Conservation (phyloP, 1,140 invertebrate genomes). For the Paracyclopina nana region DNA sequence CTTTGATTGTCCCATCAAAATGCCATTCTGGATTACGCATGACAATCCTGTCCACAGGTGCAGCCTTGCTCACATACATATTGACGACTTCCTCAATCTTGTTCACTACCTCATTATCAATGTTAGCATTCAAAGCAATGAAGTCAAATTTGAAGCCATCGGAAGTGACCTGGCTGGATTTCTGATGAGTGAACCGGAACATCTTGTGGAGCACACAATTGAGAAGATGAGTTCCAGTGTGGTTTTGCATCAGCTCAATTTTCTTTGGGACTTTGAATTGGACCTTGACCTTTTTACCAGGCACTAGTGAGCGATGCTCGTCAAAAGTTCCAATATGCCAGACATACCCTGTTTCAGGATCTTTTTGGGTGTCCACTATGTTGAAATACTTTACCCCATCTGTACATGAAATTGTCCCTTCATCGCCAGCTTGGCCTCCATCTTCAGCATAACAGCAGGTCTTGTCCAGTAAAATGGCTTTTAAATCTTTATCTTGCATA, state of each 20-base stretch:
- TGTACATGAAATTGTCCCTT: too few relatives aligned
- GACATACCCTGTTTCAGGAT: too few relatives aligned
- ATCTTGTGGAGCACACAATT: slow-evolving; percentile 45
- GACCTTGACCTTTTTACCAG: slow-evolving; percentile 33
- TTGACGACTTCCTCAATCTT: not conserved
- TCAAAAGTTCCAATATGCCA: too few relatives aligned
- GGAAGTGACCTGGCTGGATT: slow-evolving; percentile 35
- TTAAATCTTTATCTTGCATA: slow-evolving; percentile 19
- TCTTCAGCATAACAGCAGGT: slow-evolving; percentile 60
- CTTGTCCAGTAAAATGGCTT: slow-evolving; percentile 38
- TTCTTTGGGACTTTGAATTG: slow-evolving; percentile 39
- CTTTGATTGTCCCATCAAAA: not conserved
- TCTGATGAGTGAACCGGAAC: slow-evolving; percentile 39
- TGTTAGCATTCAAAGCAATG: not conserved
- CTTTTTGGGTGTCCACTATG: too few relatives aligned
- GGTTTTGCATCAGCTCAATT: slow-evolving; percentile 47
- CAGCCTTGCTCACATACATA: not conserved
- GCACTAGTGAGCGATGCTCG: slow-evolving; percentile 27
- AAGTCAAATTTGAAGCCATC: slow-evolving; percentile 5
- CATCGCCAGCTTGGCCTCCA: slow-evolving; percentile 56
- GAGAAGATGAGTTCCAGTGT: slow-evolving; percentile 61
- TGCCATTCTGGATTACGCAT: not conserved
- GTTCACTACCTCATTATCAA: not conserved
- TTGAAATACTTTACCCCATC: too few relatives aligned
- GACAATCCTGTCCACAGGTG: not conserved